Base-by-base conservation (phyloP, 1,140 invertebrate genomes). In the Holcopasites calliopsidis region DNA sequence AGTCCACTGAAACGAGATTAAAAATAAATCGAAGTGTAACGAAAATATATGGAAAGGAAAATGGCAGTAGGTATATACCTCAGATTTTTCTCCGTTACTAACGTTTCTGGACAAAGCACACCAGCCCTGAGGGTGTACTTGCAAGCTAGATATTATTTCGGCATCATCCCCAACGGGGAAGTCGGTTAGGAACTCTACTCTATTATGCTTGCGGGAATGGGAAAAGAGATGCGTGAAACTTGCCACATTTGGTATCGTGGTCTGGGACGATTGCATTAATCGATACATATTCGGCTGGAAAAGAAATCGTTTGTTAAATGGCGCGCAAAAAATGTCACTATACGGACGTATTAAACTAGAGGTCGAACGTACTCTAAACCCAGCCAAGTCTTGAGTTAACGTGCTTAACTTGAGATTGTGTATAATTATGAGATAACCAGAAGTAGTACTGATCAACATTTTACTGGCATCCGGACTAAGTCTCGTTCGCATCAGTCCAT, bases 71-170 rank as follows among this genome's bases (percentile, higher is more conserved):
- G 47, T 65, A 85, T 85, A 10, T 88, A 95, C 96, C 93, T 98
- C 97, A 54, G 96, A 95, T 82, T 94, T 94, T 87, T 98, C 96
- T 86, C 96, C 95, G 76, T 94, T 94, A 82, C 95, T 97, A 26
- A 97, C 95, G 91, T 98, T 98, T 73, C 97, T 93, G 38, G 96
- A 97, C 31, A 98, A 89, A 13, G 96, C 95, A 90, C 95, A 96
- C 96, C 97, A 98, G 3, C 97, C 97, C 86, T 97, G 95, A 6
- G 97, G 97, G 92, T 99, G 97, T 77, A 99, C 94, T 93, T 98
- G 96, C 52, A 98, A 91, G 21, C 97, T 97, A 79, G 96, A 96
- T 80, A 98, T 96, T 64, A 97, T 95, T 91, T 97, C 96, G 0
- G 97, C 97, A 82, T 97, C 96, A 88, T 98, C 96, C 1, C 94